Evolutionary conservation across 2,888 invertebrate genomes (phyloP).

Genomic region (Caenorhabditis doughertyi): DNA sequence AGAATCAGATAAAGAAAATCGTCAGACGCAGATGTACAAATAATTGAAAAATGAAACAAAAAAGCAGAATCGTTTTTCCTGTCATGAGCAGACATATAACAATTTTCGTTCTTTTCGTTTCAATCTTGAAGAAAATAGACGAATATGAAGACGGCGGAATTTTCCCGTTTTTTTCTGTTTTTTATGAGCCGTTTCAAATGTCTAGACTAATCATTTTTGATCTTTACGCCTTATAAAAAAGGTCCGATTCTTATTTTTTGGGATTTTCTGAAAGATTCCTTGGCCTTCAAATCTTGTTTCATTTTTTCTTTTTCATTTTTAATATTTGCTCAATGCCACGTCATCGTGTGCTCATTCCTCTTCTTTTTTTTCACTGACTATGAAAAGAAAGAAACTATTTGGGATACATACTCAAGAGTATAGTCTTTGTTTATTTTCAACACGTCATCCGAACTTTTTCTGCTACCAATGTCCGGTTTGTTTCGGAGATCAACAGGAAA

Average conservation of each 20-base stretch:
- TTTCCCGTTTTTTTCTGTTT: neutral
- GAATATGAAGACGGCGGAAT: neutral
- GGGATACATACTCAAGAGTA: neutral
- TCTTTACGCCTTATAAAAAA: neutral
- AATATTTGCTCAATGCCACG: slow-evolving; percentile 37
- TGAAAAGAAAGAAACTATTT: slow-evolving; percentile 1
- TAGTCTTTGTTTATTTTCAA: neutral
- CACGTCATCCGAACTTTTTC: slow-evolving; percentile 1
- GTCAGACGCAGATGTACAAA: slow-evolving; percentile 38
- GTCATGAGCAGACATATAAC: slow-evolving; percentile 8
- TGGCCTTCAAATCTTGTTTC: neutral
- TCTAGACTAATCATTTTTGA: slow-evolving; percentile 46
- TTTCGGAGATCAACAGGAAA: neutral
- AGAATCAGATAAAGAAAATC: too few relatives aligned
- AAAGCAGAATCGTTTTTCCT: neutral
- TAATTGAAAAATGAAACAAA: slow-evolving; percentile 19
- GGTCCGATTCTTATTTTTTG: too few relatives aligned
- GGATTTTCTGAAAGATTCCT: neutral
- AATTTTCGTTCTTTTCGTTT: slow-evolving; percentile 17
- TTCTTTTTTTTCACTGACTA: neutral
- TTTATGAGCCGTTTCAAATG: slow-evolving; percentile 5
- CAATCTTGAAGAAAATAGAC: neutral
- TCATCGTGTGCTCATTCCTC: slow-evolving; percentile 5
- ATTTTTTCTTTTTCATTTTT: slow-evolving; percentile 6
- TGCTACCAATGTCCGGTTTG: neutral